A percentile compares a stretch with the other conserved stretches of the same genome.
phyloP scores from a whole-genome alignment of 2,888 invertebrate species.

The Lycaena phlaeas region DNA sequence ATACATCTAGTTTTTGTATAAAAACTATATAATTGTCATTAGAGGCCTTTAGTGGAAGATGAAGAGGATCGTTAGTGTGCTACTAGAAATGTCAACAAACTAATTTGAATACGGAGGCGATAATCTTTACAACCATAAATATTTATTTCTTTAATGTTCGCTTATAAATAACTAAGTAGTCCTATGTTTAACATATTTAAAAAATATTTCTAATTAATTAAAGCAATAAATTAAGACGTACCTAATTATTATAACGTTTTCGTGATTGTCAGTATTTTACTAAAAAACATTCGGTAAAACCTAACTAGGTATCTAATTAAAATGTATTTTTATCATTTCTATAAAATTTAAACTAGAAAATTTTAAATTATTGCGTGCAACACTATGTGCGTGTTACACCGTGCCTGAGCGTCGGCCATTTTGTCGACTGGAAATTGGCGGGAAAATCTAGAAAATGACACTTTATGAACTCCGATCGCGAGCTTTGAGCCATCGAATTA shows the following conservation, averaged over 20 bases:
- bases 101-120: neutral
- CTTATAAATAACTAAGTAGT: neutral
- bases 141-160: neutral
- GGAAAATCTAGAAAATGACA: conserved; percentile 65
- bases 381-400: conserved; percentile 38
- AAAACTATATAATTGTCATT: too few species aligned
- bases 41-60: too few species aligned
- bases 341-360: conserved; percentile 6
- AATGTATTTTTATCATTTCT: conserved; percentile 9
- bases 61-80: neutral
- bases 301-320: neutral
- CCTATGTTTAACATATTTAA: neutral
- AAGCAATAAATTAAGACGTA: neutral
- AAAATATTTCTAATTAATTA: neutral
- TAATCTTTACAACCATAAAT: neutral
- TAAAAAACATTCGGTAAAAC: neutral
- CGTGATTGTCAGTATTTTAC: neutral
- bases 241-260: neutral
- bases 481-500: conserved; percentile 21
- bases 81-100: neutral
- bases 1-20: too few species aligned
- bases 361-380: conserved; percentile 34
- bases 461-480: conserved; percentile 32
- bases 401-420: conserved; percentile 50
- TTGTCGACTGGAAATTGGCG: conserved; percentile 58